Percentiles rank a stretch among this genome's conserved stretches.
phyloP scores from a whole-genome alignment of 2,888 invertebrate genomes.

The Epinotia ramella region DNA sequence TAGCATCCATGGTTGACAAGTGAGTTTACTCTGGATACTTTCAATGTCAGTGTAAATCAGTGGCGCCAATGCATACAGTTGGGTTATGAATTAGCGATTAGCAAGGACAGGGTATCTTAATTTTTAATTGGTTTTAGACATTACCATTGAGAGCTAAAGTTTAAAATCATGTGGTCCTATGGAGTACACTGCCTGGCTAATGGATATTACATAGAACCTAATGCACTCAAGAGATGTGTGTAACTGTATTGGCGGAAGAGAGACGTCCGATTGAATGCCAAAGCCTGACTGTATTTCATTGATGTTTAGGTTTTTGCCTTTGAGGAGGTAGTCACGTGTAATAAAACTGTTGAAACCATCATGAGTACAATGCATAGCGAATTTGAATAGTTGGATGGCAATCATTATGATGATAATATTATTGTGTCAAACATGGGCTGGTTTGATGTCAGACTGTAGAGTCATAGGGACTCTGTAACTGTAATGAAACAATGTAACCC shows the following conservation, averaged over 20 bases:
- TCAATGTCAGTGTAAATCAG: too few species aligned
- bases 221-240: too few species aligned
- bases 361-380: neutral
- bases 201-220: too few species aligned
- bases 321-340: neutral
- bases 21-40: slow-evolving; percentile 63
- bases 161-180: too few species aligned
- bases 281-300: neutral
- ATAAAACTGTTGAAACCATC: neutral
- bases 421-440: neutral
- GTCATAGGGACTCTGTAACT: neutral
- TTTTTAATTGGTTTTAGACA: too few species aligned
- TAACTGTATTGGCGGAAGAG: neutral
- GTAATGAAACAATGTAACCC: neutral
- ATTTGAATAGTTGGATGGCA: neutral
- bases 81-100: too few species aligned
- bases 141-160: too few species aligned
- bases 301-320: neutral
- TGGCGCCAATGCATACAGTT: too few species aligned
- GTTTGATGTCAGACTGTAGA: neutral
- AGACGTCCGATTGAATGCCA: neutral
- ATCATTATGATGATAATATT: neutral
- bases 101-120: too few species aligned
- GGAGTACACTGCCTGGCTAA: too few species aligned
- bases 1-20: slow-evolving; percentile 93